These are phyloP conservation scores for Brotula barbata DNA, from an alignment of 2,797 vertebrate species.

Conservation along the genomic window DNA sequence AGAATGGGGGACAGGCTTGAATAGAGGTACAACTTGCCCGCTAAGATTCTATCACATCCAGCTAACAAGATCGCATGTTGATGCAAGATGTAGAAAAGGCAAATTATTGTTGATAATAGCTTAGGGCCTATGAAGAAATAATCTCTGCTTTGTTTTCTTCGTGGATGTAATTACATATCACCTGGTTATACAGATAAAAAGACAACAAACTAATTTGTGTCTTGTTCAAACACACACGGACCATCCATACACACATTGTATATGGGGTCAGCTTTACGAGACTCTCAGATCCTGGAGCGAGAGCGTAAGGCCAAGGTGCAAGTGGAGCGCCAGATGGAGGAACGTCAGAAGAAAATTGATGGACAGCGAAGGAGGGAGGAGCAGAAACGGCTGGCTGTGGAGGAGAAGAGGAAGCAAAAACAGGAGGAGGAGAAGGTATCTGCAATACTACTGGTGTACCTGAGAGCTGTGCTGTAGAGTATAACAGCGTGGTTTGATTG, in stretches of 20 bases:
- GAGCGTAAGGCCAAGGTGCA: constrained; percentile 89
- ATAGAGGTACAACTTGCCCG: no score
- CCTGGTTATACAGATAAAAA: background rate
- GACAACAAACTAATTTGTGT: constrained; percentile 2
- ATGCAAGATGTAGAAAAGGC: no score
- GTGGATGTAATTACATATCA: background rate
- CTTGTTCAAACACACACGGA: constrained; percentile 1
- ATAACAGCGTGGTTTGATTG: background rate
- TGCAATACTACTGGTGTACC: background rate
- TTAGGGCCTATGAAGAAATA: no score
- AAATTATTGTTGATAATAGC: no score
- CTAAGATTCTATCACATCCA: no score
- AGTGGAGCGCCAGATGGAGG: constrained; percentile 91
- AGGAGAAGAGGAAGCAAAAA: constrained; percentile 92
- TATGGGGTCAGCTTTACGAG: constrained; percentile 81
- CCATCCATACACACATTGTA: background rate
- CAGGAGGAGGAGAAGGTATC: constrained; percentile 90
- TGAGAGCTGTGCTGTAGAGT: background rate
- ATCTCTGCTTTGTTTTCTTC: no score
- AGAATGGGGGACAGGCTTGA: no score
- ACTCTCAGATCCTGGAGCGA: constrained; percentile 90
- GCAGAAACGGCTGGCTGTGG: constrained; percentile 86
- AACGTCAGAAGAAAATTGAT: constrained; percentile 87
- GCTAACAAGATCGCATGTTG: no score
- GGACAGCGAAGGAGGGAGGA: constrained; percentile 93